Percentiles rank a stretch among this genome's conserved stretches.
phyloP scores from a whole-genome alignment of 1,140 invertebrate genomes.

The Drosophila murphyi region DNA sequence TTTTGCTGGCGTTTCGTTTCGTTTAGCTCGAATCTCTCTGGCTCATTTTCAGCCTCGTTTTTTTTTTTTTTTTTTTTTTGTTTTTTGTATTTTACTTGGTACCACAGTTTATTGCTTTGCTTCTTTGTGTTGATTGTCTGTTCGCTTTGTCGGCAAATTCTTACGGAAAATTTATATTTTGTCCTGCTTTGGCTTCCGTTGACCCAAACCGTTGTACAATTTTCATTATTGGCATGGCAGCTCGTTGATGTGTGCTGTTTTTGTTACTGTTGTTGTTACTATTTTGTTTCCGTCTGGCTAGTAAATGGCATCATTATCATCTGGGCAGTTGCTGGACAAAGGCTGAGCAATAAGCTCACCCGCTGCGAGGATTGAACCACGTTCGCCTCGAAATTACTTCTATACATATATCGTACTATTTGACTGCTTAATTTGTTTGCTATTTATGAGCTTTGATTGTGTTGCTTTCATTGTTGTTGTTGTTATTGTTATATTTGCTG shows the following conservation, averaged over 20 bases:
- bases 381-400: slow-evolving; percentile 9
- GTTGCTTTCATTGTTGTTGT: slow-evolving; percentile 18
- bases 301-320: slow-evolving; percentile 66
- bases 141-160: slow-evolving; percentile 61
- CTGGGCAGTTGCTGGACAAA: slow-evolving; percentile 33
- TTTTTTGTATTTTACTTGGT: slow-evolving; percentile 43
- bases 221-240: slow-evolving; percentile 70
- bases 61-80: background rate
- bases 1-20: slow-evolving; percentile 55
- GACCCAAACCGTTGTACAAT: slow-evolving; percentile 57
- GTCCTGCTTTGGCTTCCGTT: slow-evolving; percentile 29
- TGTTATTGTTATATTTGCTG: background rate
- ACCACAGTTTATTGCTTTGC: slow-evolving; percentile 59
- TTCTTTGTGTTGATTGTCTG: slow-evolving; percentile 62
- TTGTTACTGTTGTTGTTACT: slow-evolving; percentile 26
- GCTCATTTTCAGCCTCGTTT: slow-evolving; percentile 52
- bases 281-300: slow-evolving; percentile 46
- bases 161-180: slow-evolving; percentile 40
- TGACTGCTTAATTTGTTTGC: slow-evolving; percentile 68
- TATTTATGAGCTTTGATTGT: slow-evolving; percentile 73
- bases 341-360: slow-evolving; percentile 22
- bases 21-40: slow-evolving; percentile 35
- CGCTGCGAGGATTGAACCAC: slow-evolving; percentile 36
- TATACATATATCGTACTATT: slow-evolving; percentile 15
- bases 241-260: slow-evolving; percentile 7